Conservation (phyloP, 1,140 invertebrate genomes). For the Lanistes nyassanus region DNA sequence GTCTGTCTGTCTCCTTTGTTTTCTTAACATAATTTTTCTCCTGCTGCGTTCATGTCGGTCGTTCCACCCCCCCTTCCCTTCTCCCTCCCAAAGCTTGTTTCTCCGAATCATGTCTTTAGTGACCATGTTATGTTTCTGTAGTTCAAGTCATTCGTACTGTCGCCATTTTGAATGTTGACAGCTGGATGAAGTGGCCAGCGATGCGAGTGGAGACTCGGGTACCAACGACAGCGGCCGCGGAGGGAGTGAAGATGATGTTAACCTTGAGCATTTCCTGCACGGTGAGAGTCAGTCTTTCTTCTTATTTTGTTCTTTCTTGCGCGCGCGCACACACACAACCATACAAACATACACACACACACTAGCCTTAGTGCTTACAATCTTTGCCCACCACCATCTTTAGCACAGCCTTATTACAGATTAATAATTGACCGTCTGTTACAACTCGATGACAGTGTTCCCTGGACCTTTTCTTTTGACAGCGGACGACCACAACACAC, state of each 20-base stretch:
- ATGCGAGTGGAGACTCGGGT: constrained; percentile 40
- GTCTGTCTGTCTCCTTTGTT: background rate
- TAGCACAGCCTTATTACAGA: too few relatives aligned
- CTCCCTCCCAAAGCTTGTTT: background rate
- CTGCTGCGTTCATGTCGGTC: background rate
- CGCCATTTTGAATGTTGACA: constrained; percentile 13
- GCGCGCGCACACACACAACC: background rate
- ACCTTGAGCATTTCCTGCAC: constrained; percentile 28
- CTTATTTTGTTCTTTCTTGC: too few relatives aligned
- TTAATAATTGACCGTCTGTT: too few relatives aligned
- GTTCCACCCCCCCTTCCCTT: background rate
- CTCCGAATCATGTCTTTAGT: background rate
- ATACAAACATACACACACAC: background rate
- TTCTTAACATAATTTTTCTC: too few relatives aligned
- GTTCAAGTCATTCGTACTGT: background rate
- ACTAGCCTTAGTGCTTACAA: background rate
- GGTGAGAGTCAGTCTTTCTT: constrained; percentile 8
- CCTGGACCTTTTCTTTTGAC: too few relatives aligned
- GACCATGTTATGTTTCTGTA: background rate
- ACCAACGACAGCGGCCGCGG: constrained; percentile 47
- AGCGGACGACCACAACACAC: too few relatives aligned
- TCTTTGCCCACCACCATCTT: too few relatives aligned
- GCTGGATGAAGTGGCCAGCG: constrained; percentile 40
- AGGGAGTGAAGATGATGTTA: constrained; percentile 45
- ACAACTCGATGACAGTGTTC: too few relatives aligned